Conservation (phyloP, 2,797 vertebrate species). For the Acrossocheilus wenchowensis region DNA sequence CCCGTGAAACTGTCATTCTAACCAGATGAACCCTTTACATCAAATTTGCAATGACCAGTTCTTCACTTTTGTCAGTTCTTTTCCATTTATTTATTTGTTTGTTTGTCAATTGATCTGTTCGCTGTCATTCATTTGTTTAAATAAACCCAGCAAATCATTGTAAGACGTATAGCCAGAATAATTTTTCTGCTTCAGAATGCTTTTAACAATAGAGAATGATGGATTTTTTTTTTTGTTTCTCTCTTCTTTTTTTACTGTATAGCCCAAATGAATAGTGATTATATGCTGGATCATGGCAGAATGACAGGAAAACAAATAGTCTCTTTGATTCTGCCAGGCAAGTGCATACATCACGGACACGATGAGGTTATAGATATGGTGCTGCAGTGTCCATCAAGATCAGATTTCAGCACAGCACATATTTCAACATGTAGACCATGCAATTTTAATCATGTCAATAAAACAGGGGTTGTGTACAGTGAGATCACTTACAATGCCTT, state of each 20-base stretch:
- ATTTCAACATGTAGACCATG: slow-evolving; percentile 67
- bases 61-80: not conserved
- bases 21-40: not conserved
- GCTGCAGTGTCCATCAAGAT: slow-evolving; percentile 24
- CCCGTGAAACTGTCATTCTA: not conserved
- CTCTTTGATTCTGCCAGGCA: slow-evolving; percentile 50
- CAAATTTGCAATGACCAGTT: not conserved
- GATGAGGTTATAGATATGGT: slow-evolving; percentile 43
- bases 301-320: slow-evolving; percentile 52
- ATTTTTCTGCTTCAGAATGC: slow-evolving; percentile 10
- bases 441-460: slow-evolving; percentile 74
- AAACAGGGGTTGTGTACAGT: slow-evolving; percentile 63
- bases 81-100: not conserved
- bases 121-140: not conserved
- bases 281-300: slow-evolving; percentile 37
- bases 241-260: not conserved
- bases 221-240: no score
- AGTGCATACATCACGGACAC: slow-evolving; percentile 57
- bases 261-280: slow-evolving; percentile 42
- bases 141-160: not conserved
- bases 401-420: slow-evolving; percentile 22
- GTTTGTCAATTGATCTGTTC: not conserved
- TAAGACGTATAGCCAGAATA: not conserved
- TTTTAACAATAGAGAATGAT: slow-evolving; percentile 36
- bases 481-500: slow-evolving; percentile 69